Base-by-base conservation (phyloP, 2,113 vertebrate genomes). In the Oryzias javanicus region DNA sequence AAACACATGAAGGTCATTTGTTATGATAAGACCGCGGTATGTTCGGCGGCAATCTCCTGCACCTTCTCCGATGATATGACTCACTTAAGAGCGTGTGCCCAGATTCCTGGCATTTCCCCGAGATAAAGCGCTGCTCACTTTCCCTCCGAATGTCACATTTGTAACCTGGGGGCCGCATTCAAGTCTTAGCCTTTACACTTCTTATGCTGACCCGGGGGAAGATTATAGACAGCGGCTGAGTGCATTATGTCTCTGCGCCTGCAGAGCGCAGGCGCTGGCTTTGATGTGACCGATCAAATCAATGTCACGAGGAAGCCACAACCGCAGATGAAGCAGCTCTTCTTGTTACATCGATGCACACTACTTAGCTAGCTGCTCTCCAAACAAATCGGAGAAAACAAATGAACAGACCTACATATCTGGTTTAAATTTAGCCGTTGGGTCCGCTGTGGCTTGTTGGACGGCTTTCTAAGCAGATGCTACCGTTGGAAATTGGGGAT, bases 221-320 rank as follows among this genome's bases (percentile, higher is more conserved):
- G 49, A 60, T 48, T 46, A 35, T 6, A 74, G 76, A 80, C 69
- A 63, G 57, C 61, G 70, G 68, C 60, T 22, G 47, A 72, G 70
- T 61, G 17, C 64, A 66, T 71, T 69, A 67, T 53, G 61, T 78
- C 76, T 55, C 42, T 51, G 40, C 41, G 52, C 16, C 50, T 6
- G 64, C 46, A 10, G 41, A 68, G 64, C 67, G 47, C 48, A 12
- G 64, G 61, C 54, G 25, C 1, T 48, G 27, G 66, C 78, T 84
- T 83, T 88, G 86, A 88, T 73, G 80, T 83, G 82, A 70, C 71
- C 47, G 6, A 68, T 70, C 72, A 44, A 59, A 85, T 88, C 84
- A 71, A 40, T 48, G 42, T 75, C 80, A 76, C 1, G 77, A 70
- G 67, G 64, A 66, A 45, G n/a, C 48, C 14, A 5, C 40, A 52